Conservation (phyloP, 2,888 invertebrate species). For the Oxytorus armatus region DNA sequence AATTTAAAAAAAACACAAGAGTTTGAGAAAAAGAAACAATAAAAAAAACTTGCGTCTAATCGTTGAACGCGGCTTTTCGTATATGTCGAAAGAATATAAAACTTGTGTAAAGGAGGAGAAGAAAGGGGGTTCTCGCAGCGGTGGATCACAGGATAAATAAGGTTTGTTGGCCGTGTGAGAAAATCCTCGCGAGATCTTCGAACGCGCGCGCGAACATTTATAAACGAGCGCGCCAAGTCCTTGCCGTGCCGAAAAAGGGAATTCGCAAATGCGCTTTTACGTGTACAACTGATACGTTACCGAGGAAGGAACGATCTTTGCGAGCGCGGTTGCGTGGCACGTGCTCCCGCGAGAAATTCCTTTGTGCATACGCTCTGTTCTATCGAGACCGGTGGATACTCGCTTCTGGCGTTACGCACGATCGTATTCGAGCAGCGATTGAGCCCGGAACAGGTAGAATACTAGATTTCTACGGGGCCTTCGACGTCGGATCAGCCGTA, state of each 20-base stretch:
- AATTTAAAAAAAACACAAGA: constrained; percentile 6
- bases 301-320: constrained; percentile 59
- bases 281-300: constrained; percentile 24
- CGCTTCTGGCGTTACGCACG: constrained; percentile 64
- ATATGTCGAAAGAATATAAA: constrained; percentile 65
- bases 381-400: neutral
- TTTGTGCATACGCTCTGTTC: constrained; percentile 50
- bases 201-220: constrained; percentile 31
- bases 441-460: constrained; percentile 28
- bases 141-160: constrained; percentile 30
- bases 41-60: constrained; percentile 60
- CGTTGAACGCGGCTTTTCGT: constrained; percentile 41
- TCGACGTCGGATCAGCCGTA: constrained; percentile 13
- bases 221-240: constrained; percentile 59
- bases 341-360: constrained; percentile 63
- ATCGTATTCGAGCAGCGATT: constrained; percentile 55
- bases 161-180: constrained; percentile 54
- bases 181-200: constrained; percentile 60
- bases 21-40: constrained; percentile 2
- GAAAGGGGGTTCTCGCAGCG: constrained; percentile 63
- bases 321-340: constrained; percentile 48
- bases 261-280: constrained; percentile 53
- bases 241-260: constrained; percentile 64
- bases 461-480: constrained; percentile 26
- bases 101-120: too few species aligned